phyloP scores from a whole-genome alignment of 2,113 vertebrate genomes.

The Caranx ignobilis region DNA sequence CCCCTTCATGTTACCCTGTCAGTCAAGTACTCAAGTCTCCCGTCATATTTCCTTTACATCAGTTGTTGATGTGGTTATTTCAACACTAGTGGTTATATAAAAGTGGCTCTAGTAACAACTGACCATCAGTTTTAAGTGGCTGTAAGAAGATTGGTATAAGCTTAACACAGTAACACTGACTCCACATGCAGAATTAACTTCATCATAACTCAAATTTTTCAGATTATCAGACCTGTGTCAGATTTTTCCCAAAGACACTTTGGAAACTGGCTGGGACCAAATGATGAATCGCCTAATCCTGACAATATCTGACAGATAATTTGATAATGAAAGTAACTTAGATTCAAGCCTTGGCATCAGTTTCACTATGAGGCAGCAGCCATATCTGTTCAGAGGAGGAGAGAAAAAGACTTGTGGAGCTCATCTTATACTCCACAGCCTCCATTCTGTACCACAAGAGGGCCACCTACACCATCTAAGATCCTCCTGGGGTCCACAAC shows the following conservation, averaged over 20 bases:
- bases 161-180: neutral
- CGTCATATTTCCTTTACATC: neutral
- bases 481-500: conserved; percentile 61
- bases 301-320: neutral
- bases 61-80: neutral
- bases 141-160: neutral
- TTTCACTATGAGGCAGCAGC: neutral
- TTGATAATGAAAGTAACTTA: neutral
- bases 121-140: neutral
- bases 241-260: neutral
- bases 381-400: neutral
- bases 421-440: neutral
- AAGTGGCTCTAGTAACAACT: neutral
- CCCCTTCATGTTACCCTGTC: neutral
- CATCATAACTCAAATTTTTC: neutral
- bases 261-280: neutral
- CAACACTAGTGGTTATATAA: neutral
- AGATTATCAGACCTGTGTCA: neutral
- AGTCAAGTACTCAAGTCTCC: neutral
- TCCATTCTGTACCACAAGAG: conserved; percentile 72
- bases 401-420: neutral
- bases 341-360: neutral
- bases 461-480: conserved; percentile 74
- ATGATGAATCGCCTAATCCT: neutral
- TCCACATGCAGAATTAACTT: neutral